Conservation (phyloP, 2,797 vertebrate genomes). For the Hephaestus fuliginosus region DNA sequence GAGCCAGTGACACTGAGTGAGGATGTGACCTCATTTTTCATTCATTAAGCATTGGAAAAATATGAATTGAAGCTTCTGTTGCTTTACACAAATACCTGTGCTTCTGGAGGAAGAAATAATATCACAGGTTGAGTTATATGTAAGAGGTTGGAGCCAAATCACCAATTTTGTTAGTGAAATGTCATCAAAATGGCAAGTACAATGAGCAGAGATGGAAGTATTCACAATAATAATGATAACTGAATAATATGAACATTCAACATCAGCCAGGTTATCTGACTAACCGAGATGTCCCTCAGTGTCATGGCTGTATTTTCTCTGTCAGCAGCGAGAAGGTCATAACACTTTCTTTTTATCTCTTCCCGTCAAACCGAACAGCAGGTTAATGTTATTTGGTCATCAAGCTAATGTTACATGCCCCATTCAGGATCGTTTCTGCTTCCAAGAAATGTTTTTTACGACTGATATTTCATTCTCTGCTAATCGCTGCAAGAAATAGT, state of each 20-base stretch:
- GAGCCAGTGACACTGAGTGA: not conserved
- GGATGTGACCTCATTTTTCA: constrained; percentile 1
- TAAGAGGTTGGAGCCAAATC: not conserved
- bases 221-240: not conserved
- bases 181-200: not conserved
- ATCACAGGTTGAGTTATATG: not conserved
- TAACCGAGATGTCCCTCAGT: not conserved
- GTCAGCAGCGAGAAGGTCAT: not conserved
- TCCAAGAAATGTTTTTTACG: constrained; percentile 11
- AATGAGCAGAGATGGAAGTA: not conserved
- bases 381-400: constrained; percentile 22
- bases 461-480: constrained; percentile 19
- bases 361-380: not conserved
- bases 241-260: not conserved
- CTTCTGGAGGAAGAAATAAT: not conserved
- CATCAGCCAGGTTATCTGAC: not conserved
- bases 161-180: not conserved
- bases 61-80: not conserved
- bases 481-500: not conserved
- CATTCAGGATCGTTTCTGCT: constrained; percentile 8
- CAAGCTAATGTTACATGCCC: not conserved
- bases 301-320: not conserved
- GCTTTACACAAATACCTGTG: not conserved
- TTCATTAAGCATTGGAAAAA: constrained; percentile 23
- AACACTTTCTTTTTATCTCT: not conserved